Base-by-base conservation (phyloP, 2,888 invertebrate genomes). In the Lasioglossum pauxillum region DNA sequence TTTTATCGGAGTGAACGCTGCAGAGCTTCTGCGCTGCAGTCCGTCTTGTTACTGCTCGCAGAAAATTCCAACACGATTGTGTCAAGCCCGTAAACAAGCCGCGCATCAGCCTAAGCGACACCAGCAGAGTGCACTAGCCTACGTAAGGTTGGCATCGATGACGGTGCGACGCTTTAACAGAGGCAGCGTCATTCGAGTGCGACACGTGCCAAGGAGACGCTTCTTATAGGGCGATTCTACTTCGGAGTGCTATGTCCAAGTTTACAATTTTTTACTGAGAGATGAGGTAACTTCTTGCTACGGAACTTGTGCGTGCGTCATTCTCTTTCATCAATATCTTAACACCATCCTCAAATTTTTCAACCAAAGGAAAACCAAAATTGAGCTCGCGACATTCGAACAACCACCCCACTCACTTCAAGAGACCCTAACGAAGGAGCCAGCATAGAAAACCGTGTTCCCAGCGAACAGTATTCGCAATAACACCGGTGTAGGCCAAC, bases 61-160 rank as follows among this genome's bases (percentile, higher is more conserved):
- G 78, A 80, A 73, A 88, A 88, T 88, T 88, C 88, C 88, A 86
- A 74, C 80, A 78, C 79, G 88, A 88, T 88, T 88, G 82, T 88
- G 88, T 88, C 88, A 88, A 88, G 75, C 80, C 78, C 82, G 80
- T 75, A 84, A 90, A 85, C 85, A 90, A 84, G 88, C 53, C 27
- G 71, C 67, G 88, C 81, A 88, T 85, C 88, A 88, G 69, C 23
- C 38, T 31, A 23, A 23, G 31, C 23, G 31, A 41, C 23, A 67
- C 46, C 76, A n/a, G 64, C 23, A 53, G 69, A 78, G 53, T 67
- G 67, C 67, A 41, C n/a, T 81, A n/a, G 49, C 73, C 78, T 74
- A 82, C 82, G 76, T 84, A 80, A 82, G 74, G 46, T 67, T 44
- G 23, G 67, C 23, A 35, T 67, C 82, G 78, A 73, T 75, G 80